Conservation (phyloP, 2,113 vertebrate genomes). For the Rhadina sibilatrix region DNA sequence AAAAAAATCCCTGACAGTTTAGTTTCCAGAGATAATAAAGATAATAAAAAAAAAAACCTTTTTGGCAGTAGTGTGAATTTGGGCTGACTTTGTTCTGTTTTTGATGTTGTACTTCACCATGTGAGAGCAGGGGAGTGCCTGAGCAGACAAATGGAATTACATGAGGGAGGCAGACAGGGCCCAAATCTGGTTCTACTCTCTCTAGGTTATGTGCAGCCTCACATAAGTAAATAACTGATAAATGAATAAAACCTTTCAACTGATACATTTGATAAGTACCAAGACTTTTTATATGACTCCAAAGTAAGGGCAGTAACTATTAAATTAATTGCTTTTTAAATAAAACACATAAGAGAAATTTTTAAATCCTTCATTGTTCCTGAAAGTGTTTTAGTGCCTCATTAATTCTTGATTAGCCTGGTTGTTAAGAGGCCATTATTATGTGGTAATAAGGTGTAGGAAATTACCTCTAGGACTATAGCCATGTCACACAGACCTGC, state of each 20-base stretch:
- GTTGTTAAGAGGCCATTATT: conserved; percentile 46
- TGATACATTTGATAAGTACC: neutral
- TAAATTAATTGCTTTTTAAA: conserved; percentile 57
- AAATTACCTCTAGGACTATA: conserved; percentile 44
- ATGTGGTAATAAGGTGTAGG: conserved; percentile 53
- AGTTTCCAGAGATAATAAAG: neutral
- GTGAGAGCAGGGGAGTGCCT: neutral
- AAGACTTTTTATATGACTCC: neutral
- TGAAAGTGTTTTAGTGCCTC: conserved; percentile 63
- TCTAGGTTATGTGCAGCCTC: neutral
- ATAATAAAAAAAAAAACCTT: neutral
- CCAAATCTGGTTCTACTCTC: neutral
- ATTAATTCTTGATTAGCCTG: conserved; percentile 63
- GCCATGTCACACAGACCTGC: neutral
- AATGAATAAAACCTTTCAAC: conserved; percentile 4
- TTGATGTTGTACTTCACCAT: neutral
- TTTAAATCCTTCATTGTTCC: conserved; percentile 56
- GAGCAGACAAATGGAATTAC: neutral
- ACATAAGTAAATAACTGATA: conserved; percentile 28
- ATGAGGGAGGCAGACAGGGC: neutral
- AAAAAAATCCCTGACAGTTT: neutral
- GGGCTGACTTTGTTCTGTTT: neutral
- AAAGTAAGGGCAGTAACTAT: conserved; percentile 3
- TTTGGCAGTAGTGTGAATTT: neutral
- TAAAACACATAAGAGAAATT: conserved; percentile 57